Percentiles rank a stretch among this genome's conserved stretches.
phyloP scores from a whole-genome alignment of 2,797 vertebrate species.

The Phalanger gymnotis region DNA sequence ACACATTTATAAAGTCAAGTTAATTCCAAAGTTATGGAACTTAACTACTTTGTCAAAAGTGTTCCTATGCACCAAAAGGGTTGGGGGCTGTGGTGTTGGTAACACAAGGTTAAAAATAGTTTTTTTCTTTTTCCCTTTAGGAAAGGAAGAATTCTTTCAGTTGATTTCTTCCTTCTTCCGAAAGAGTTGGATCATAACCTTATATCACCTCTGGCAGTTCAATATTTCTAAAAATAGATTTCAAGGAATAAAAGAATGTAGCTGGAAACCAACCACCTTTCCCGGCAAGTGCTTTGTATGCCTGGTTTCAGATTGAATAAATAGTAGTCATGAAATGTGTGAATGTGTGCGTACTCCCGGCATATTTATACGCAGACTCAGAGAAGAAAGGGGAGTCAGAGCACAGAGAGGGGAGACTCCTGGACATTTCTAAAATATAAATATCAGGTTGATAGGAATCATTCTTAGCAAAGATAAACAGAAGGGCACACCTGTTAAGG shows the following conservation, averaged over 20 bases:
- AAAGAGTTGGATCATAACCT: not conserved
- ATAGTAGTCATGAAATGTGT: not conserved
- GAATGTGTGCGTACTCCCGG: not conserved
- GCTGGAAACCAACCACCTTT: not conserved
- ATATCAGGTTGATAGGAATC: conserved; percentile 8
- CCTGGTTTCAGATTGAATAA: not conserved
- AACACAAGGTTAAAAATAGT: conserved; percentile 16
- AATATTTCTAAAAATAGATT: conserved; percentile 28
- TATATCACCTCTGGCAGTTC: conserved; percentile 4
- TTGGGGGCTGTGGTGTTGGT: not conserved
- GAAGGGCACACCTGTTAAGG: conserved; percentile 8
- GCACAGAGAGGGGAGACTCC: not conserved
- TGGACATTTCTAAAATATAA: conserved; percentile 22
- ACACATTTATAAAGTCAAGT: not conserved
- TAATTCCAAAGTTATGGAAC: not conserved
- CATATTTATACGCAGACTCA: not conserved
- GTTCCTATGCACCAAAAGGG: not conserved
- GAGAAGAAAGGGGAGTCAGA: not conserved
- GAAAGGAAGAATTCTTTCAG: not conserved
- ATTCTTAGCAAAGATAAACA: conserved; percentile 25
- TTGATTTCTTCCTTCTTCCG: conserved; percentile 26
- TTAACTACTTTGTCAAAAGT: not conserved
- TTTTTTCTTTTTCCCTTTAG: not conserved
- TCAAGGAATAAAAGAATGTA: not conserved
- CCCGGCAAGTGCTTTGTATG: not conserved